Conservation (phyloP, 2,888 invertebrate genomes). For the Eupithecia inturbata region DNA sequence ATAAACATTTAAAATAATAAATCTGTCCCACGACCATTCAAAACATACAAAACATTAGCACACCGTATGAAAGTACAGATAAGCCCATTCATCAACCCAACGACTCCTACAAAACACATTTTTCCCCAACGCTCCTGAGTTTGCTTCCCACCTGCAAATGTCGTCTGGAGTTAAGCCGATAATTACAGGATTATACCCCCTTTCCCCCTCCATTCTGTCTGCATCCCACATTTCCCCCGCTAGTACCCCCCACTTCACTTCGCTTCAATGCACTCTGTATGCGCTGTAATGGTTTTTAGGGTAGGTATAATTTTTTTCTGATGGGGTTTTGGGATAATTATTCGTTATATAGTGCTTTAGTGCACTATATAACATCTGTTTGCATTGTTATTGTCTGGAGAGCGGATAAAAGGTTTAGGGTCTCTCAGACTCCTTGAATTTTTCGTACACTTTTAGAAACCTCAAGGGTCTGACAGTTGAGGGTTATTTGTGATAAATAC, state of each 20-base stretch:
- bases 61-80: background rate
- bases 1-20: background rate
- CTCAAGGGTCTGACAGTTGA: background rate
- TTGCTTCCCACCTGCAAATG: conserved; percentile 76
- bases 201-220: conserved; percentile 41
- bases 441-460: background rate
- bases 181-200: conserved; percentile 80
- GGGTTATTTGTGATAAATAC: background rate
- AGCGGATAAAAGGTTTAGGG: conserved; percentile 20
- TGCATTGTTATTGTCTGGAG: conserved; percentile 47
- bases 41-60: background rate
- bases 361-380: conserved; percentile 55
- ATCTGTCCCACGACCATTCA: background rate
- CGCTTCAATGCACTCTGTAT: conserved; percentile 76
- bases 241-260: conserved; percentile 65
- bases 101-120: conserved; percentile 10
- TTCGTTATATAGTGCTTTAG: conserved; percentile 58
- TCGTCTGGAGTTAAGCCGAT: conserved; percentile 82
- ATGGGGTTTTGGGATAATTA: conserved; percentile 71
- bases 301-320: conserved; percentile 76
- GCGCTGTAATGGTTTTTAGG: conserved; percentile 79
- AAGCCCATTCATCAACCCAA: conserved; percentile 1
- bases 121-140: conserved; percentile 54
- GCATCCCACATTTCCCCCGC: conserved; percentile 49
- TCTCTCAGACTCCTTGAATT: background rate